A percentile compares a stretch with the other conserved stretches of the same genome.
phyloP scores from a whole-genome alignment of 2,797 vertebrate species.

The Hippoglossus hippoglossus region DNA sequence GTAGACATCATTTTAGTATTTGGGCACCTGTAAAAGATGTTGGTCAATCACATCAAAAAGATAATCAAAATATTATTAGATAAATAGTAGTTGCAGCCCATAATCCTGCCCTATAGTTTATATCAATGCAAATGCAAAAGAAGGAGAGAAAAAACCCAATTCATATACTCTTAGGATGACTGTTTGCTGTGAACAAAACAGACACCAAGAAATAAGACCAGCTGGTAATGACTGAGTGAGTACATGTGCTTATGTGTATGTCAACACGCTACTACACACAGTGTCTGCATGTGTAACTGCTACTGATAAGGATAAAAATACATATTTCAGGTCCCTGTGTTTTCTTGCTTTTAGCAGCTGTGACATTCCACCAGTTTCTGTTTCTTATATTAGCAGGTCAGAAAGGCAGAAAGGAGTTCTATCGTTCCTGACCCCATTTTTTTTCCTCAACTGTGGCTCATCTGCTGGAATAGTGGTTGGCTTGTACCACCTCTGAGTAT shows the following conservation, averaged over 20 bases:
- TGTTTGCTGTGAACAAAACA: not conserved
- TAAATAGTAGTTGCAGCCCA: conserved; percentile 1
- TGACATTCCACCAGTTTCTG: conserved; percentile 43
- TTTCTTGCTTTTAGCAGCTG: conserved; percentile 28
- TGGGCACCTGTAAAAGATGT: not conserved
- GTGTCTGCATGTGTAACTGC: conserved; percentile 18
- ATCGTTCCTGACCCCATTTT: conserved; percentile 41
- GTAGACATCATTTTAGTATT: not conserved
- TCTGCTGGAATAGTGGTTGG: conserved; percentile 37
- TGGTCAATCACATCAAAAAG: not conserved
- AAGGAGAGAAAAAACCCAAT: not conserved
- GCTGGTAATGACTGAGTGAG: conserved; percentile 21
- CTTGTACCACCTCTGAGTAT: conserved; percentile 35
- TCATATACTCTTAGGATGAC: not conserved
- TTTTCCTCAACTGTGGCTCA: conserved; percentile 27
- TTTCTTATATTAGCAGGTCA: conserved; percentile 50
- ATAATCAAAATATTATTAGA: not conserved
- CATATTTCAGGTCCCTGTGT: conserved; percentile 40
- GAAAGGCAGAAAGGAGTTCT: conserved; percentile 40
- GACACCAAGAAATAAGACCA: conserved; percentile 5
- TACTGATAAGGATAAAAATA: conserved; percentile 19
- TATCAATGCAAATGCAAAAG: conserved; percentile 11
- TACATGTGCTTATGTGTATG: conserved; percentile 2
- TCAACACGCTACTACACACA: conserved; percentile 30
- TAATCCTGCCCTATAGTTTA: not conserved